A percentile compares a stretch with the other conserved stretches of the same genome.
Evolutionary conservation across 2,797 vertebrate genomes (phyloP).

Genomic region (Brachyalestes nurse): DNA sequence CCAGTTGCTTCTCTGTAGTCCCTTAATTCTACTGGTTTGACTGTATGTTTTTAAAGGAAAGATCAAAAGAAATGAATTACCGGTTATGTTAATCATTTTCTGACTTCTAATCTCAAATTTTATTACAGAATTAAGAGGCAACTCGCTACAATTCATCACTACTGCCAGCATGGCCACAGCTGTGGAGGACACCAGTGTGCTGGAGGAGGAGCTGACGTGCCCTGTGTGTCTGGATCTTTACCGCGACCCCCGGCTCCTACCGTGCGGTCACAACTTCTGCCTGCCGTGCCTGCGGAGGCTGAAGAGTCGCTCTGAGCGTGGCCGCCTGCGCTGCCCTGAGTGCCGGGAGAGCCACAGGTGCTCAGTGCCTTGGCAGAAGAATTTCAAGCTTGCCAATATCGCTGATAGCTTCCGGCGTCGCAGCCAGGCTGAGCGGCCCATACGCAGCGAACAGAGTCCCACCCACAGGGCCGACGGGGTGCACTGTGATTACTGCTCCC

Average conservation of each 20-base stretch:
- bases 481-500: conserved; percentile 50
- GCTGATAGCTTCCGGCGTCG: conserved; percentile 70
- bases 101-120: background rate
- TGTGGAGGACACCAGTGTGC: conserved; percentile 65
- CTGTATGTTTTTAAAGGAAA: too few relatives aligned
- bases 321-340: conserved; percentile 74
- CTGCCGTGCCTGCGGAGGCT: conserved; percentile 70
- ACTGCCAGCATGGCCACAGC: conserved; percentile 69
- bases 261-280: conserved; percentile 81
- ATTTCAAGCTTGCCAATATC: conserved; percentile 79
- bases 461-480: background rate
- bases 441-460: background rate
- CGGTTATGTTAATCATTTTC: background rate
- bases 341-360: conserved; percentile 72
- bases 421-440: conserved; percentile 13
- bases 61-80: background rate
- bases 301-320: conserved; percentile 60
- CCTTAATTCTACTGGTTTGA: too few relatives aligned
- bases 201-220: conserved; percentile 80
- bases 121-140: background rate
- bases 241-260: conserved; percentile 73
- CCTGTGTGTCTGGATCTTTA: conserved; percentile 78
- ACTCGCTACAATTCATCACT: background rate
- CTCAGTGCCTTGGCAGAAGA: conserved; percentile 68
- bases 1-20: too few relatives aligned